Evolutionary conservation across 2,113 vertebrate species (phyloP), one percentile per base, ranked within the genome.

Genomic region (Dicrurus megarhynchus): DNA sequence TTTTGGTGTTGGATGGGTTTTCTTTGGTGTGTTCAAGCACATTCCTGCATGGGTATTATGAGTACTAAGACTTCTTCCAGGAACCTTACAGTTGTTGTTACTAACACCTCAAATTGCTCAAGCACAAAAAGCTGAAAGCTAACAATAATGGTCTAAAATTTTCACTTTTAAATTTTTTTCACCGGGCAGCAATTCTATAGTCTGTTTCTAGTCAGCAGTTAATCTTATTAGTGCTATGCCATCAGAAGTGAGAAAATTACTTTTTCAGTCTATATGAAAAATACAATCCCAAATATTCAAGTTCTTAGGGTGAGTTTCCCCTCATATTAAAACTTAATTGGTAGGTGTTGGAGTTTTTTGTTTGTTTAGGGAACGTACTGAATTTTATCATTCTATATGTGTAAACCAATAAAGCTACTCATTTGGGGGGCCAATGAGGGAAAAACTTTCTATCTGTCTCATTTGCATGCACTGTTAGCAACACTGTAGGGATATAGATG

Each of bases 231-330:
- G 11, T 81, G 44, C 21, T 80, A 37, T 16, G 59, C 14, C 85
- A 56, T 46, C 49, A 63, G 32, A 46, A 42, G 6, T 46, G 12
- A 86, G 32, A 78, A 88, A 87, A 93, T 50, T 23, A 80, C 50
- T 80, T 80, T 74, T 91, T 73, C 41, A 69, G 16, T 75, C 35
- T 74, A 10, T 39, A 33, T 49, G 35, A 86, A 76, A 93, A 86
- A 63, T 42, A 42, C 8, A 74, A 15, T 44, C 19, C 26, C 24
- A 64, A 47, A 67, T 39, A 68, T 81, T 33, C 35, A 47, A 55
- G 9, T 30, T 24, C 74, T 28, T 61, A 49, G 10, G 2, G 11
- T 0, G 3, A 0, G 8, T 27, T 80, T 5, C 6, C 10, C 5
- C 13, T 39, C 17, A 33, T 24, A 71, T 50, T 83, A 79, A 83